Base-by-base conservation (phyloP, 2,888 invertebrate species). In the Thalpophila matura region DNA sequence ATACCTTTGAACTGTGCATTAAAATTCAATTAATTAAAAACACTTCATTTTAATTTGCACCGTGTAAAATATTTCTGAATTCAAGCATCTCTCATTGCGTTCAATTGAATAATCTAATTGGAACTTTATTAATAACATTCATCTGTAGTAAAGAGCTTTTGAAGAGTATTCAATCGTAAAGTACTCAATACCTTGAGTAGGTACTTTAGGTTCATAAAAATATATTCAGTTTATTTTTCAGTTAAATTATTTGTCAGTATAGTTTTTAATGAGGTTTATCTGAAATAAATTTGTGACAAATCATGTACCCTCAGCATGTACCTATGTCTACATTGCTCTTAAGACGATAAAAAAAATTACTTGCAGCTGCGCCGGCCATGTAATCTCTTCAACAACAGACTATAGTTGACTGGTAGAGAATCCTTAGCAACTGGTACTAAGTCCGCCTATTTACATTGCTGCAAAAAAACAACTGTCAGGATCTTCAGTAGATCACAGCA, bases 61-160 rank as follows among this genome's bases (percentile, higher is more conserved):
- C n/a, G 26, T 9, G 40, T 38, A 24, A 43, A 38, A 47, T 65
- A 55, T 63, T 64, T 40, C 46, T 51, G 31, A 16, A 6, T 42
- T 72, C 22, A 37, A 71, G 31, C 31, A 29, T 7, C 33, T 47
- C 9, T 37, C 40, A 27, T 51, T 20, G 38, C 26, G 47, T 46
- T 12, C 18, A 16, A 43, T 5, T 65, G 42, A 72, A 50, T 45
- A 45, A 55, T 72, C n/a, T 71, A 42, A 56, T 51, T 12, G 31
- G 10, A 54, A 69, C 40, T 46, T 46, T 18, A 54, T 22, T 55
- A 42, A 38, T 40, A 47, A 38, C 9, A 12, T 54, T 51, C 14
- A 16, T 18, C 20, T 20, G 31, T 54, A 67, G 7, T 50, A 10
- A 24, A 49, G 31, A 47, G 49, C 42, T 50, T 74, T 61, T 62